phyloP scores from a whole-genome alignment of 1,140 invertebrate genomes.

The Olivierus martensii region DNA sequence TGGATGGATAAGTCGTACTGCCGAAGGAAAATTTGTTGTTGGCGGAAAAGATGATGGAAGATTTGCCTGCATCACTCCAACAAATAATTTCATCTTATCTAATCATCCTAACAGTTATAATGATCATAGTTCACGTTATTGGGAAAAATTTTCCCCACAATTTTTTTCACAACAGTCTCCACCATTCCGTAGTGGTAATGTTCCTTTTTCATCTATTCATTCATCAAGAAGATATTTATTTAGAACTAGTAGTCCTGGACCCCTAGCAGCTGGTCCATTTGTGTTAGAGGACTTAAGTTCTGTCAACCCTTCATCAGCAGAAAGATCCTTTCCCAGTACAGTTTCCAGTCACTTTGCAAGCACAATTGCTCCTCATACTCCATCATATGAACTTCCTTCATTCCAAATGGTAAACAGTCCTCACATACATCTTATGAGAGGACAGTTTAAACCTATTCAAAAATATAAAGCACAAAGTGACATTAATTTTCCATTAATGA shows the following conservation, averaged over 20 bases:
- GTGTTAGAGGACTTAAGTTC: background rate
- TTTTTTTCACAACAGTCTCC: no score
- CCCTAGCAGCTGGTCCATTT: background rate
- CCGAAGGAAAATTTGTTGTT: slow-evolving; percentile 55
- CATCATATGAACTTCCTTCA: background rate
- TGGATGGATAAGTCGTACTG: slow-evolving; percentile 48
- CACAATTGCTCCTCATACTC: background rate
- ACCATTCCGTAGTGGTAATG: no score
- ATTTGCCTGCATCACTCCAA: background rate
- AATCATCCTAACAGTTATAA: no score
- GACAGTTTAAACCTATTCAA: background rate
- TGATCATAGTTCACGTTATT: no score
- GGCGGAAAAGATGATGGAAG: background rate
- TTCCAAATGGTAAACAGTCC: background rate
- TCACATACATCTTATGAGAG: background rate
- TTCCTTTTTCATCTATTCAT: no score
- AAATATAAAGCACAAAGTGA: background rate
- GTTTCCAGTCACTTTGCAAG: slow-evolving; percentile 34
- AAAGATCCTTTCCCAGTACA: slow-evolving; percentile 51
- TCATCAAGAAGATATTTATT: background rate
- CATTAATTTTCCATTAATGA: no score
- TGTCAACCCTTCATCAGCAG: slow-evolving; percentile 51
- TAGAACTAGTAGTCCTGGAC: background rate
- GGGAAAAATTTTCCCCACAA: no score
- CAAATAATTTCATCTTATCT: background rate